These are phyloP conservation scores for Styela clava DNA, from an alignment of 23 tunicate species.

Conservation along the genomic window DNA sequence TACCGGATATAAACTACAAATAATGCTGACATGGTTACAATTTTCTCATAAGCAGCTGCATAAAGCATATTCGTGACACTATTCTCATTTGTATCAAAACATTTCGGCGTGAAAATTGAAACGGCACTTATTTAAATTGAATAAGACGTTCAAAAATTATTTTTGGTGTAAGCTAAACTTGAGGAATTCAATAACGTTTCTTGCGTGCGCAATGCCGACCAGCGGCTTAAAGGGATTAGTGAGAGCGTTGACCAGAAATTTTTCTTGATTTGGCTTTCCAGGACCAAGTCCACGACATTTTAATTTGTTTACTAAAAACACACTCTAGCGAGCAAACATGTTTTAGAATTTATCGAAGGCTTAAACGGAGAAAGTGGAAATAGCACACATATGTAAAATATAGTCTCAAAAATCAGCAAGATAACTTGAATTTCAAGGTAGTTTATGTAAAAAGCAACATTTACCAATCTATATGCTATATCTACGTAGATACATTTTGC, in stretches of 20 bases:
- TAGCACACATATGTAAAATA: neutral
- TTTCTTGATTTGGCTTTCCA: neutral
- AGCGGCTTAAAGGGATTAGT: neutral
- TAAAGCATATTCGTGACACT: neutral
- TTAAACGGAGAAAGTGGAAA: neutral
- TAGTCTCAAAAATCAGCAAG: too few relatives aligned
- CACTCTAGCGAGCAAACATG: neutral
- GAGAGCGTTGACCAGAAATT: neutral
- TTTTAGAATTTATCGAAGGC: neutral
- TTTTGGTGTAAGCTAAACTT: neutral
- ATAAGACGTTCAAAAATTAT: neutral
- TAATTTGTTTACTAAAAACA: neutral
- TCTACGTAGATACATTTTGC: too few relatives aligned
- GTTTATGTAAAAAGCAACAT: too few relatives aligned
- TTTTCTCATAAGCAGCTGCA: neutral
- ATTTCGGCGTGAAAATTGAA: neutral
- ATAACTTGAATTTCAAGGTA: too few relatives aligned
- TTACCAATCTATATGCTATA: too few relatives aligned
- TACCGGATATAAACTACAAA: neutral
- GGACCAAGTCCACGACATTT: neutral
- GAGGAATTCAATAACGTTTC: neutral
- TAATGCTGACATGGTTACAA: neutral
- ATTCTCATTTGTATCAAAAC: neutral
- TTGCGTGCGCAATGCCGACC: neutral
- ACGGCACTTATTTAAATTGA: neutral